Conservation (phyloP, 92 coral and sea anemone species). For the Zoanthus solanderi region DNA sequence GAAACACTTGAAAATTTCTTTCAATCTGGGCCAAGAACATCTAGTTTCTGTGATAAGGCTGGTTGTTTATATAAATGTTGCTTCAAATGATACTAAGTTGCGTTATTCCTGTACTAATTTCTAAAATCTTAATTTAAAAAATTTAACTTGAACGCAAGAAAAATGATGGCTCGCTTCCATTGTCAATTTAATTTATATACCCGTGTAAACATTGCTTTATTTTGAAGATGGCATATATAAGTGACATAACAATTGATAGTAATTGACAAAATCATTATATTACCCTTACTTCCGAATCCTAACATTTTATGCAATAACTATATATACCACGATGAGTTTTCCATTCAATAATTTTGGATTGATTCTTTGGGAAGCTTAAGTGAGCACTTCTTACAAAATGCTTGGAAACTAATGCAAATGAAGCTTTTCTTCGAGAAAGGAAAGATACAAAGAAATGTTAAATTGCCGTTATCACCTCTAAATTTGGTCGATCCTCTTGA, state of each 20-base stretch:
- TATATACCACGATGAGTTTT: not conserved
- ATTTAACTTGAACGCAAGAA: too few species aligned
- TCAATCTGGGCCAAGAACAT: too few species aligned
- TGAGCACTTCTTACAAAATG: not conserved
- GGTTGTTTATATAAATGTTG: too few species aligned
- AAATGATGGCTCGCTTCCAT: not conserved
- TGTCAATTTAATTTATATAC: not conserved
- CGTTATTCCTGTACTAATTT: not conserved
- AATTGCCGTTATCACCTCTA: not conserved
- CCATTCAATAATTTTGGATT: not conserved
- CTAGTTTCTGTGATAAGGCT: too few species aligned
- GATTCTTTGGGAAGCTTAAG: not conserved
- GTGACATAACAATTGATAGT: constrained; percentile 4
- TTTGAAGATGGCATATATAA: not conserved
- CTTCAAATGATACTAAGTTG: not conserved
- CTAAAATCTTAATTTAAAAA: not conserved
- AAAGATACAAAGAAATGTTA: not conserved
- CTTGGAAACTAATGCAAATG: not conserved
- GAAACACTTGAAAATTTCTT: too few species aligned
- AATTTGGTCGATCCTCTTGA: constrained; percentile 17
- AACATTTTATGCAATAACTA: constrained; percentile 1
- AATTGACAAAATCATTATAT: not conserved
- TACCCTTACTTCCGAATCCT: not conserved
- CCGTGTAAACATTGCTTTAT: constrained; percentile 23
- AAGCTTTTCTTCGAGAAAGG: not conserved